phyloP scores from a whole-genome alignment of 2,113 vertebrate genomes.

The Thoracochromis brauschi region DNA sequence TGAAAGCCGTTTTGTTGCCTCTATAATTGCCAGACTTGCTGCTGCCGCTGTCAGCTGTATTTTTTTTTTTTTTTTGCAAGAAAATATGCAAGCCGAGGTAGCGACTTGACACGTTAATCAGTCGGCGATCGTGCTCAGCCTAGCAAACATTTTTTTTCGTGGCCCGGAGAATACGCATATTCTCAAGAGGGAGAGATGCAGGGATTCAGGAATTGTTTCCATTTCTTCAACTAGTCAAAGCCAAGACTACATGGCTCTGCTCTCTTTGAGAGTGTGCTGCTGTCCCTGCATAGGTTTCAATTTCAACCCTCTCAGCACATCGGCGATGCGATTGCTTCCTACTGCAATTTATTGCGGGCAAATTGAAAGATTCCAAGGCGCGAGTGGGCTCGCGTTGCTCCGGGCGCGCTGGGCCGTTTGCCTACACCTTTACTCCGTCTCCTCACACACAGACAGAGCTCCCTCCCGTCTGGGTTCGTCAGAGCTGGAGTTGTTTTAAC shows the following conservation, averaged over 20 bases:
- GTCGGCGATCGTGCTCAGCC: not conserved
- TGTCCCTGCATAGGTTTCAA: constrained; percentile 47
- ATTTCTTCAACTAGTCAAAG: constrained; percentile 39
- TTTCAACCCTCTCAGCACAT: constrained; percentile 68
- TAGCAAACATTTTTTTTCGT: not conserved
- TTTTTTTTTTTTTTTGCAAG: not conserved
- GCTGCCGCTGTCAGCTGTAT: not conserved
- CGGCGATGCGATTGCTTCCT: constrained; percentile 51
- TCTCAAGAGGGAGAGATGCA: not conserved
- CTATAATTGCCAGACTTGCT: not conserved
- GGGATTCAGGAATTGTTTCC: constrained; percentile 9
- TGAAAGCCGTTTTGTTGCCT: constrained; percentile 17
- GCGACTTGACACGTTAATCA: constrained; percentile 12
- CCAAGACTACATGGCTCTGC: not conserved
- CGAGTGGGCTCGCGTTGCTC: constrained; percentile 54
- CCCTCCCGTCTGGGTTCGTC: not conserved
- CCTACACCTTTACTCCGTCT: not conserved
- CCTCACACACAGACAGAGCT: not conserved
- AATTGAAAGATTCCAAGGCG: constrained; percentile 65
- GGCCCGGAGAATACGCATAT: not conserved
- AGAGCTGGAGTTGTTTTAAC: constrained; percentile 21
- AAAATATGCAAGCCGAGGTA: not conserved
- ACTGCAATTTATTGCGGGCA: constrained; percentile 59
- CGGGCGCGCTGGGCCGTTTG: not conserved
- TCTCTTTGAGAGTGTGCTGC: constrained; percentile 42